Evolutionary conservation across 2,113 vertebrate genomes (phyloP).

Genomic region (Rhadina sibilatrix): DNA sequence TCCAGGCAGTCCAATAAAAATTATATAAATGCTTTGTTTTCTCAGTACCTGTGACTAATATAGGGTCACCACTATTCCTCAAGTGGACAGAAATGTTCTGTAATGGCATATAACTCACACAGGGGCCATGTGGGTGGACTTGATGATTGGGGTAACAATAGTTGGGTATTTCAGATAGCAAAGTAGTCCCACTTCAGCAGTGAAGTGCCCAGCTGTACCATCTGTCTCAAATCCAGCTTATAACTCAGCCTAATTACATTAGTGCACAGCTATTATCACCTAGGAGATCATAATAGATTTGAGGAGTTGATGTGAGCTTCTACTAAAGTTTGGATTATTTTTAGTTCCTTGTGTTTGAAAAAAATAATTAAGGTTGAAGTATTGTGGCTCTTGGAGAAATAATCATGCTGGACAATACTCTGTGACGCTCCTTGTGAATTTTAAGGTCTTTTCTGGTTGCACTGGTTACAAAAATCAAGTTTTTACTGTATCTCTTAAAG

Average conservation of each 20-base stretch:
- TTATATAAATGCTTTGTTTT: background rate
- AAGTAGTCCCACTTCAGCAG: background rate
- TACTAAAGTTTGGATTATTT: background rate
- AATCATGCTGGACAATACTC: background rate
- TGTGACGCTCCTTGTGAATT: background rate
- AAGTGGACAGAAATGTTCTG: background rate
- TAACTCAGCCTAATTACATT: background rate
- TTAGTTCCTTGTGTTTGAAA: background rate
- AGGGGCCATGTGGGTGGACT: background rate
- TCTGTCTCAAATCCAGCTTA: background rate
- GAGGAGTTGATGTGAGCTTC: background rate
- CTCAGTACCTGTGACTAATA: background rate
- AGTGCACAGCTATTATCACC: background rate
- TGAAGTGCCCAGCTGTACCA: background rate
- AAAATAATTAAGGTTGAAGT: background rate
- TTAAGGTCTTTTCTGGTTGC: background rate
- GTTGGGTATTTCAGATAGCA: background rate
- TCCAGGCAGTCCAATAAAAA: background rate
- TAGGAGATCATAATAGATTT: background rate
- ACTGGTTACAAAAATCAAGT: background rate
- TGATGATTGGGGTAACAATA: background rate
- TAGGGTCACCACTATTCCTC: background rate
- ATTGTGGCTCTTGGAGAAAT: background rate
- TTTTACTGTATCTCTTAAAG: background rate
- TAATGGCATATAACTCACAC: background rate